Conservation (phyloP, 2,797 vertebrate species). For the Coendou prehensilis region DNA sequence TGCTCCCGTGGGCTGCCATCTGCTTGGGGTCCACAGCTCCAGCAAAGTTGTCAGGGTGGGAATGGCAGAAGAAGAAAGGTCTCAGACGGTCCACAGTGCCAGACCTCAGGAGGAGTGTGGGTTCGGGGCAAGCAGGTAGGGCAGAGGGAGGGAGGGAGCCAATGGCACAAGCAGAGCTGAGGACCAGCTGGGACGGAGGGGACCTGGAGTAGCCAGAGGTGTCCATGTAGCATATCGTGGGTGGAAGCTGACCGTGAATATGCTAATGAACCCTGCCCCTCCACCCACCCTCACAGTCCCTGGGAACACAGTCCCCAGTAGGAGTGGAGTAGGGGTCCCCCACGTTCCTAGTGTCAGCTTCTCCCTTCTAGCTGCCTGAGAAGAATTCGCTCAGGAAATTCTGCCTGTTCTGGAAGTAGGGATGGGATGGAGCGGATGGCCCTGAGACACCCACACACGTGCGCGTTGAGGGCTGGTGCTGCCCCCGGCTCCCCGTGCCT, state of each 20-base stretch:
- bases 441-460: not conserved
- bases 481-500: not conserved
- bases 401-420: not conserved
- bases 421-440: conserved; percentile 1
- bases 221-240: conserved; percentile 10
- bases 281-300: not conserved
- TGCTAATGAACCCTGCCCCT: not conserved
- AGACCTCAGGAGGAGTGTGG: not conserved
- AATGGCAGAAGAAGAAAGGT: not conserved
- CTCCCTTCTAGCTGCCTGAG: conserved; percentile 17
- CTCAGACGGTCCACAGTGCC: too few relatives aligned
- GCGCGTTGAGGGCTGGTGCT: not conserved
- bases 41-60: not conserved
- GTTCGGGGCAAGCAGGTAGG: not conserved
- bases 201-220: not conserved
- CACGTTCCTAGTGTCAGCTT: not conserved
- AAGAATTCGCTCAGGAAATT: conserved; percentile 2
- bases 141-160: not conserved
- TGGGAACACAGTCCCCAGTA: not conserved
- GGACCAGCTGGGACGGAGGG: not conserved
- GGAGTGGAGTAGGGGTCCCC: not conserved
- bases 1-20: too few relatives aligned
- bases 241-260: not conserved
- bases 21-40: not conserved
- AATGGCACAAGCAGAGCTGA: not conserved